Percentiles rank a stretch among this genome's conserved stretches.
phyloP scores from a whole-genome alignment of 2,888 invertebrate species.

The Amorpha juglandis region DNA sequence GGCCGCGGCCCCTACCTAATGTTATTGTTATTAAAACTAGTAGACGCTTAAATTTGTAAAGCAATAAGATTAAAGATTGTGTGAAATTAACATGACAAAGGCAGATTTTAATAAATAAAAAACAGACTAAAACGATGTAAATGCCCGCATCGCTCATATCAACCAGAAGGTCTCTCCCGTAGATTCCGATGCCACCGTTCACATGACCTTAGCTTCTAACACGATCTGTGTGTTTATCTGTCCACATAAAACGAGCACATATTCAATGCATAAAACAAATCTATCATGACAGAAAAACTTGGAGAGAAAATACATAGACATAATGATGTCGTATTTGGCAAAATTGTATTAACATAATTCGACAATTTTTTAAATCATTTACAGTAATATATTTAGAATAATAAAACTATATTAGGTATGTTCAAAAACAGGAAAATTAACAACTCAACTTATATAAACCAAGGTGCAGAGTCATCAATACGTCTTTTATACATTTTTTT shows the following conservation, averaged over 20 bases:
- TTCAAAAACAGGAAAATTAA: no score
- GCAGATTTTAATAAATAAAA: not conserved
- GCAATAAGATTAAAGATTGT: not conserved
- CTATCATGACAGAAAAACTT: no score
- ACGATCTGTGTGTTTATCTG: not conserved
- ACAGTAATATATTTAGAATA: no score
- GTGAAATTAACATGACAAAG: not conserved
- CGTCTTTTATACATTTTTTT: no score
- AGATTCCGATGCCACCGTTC: constrained; percentile 7
- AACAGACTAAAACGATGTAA: not conserved
- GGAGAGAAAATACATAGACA: no score
- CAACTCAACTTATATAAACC: no score
- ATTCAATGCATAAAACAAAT: not conserved
- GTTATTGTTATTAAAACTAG: not conserved
- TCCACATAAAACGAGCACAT: not conserved
- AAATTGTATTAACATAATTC: no score
- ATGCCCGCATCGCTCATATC: constrained; percentile 13
- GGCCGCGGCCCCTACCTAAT: not conserved
- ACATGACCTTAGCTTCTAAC: constrained; percentile 10
- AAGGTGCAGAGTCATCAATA: no score
- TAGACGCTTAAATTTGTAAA: not conserved
- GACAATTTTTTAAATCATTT: no score
- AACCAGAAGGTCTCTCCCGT: not conserved
- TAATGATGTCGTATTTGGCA: no score
- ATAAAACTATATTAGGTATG: no score